These are phyloP conservation scores for Ostrea edulis DNA, from an alignment of 1,140 invertebrate genomes.

Conservation along the genomic window DNA sequence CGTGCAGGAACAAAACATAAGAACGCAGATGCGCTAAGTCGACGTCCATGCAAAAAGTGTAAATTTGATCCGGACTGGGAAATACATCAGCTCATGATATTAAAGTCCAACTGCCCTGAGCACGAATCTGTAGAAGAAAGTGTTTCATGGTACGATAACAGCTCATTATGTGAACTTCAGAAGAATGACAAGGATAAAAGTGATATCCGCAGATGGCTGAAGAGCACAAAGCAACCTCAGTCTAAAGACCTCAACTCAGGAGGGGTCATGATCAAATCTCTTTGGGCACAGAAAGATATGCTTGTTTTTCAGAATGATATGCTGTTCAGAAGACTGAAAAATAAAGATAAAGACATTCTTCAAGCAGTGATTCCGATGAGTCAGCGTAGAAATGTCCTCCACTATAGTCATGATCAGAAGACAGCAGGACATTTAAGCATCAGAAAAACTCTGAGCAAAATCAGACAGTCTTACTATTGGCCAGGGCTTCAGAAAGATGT, in stretches of 20 bases:
- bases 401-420: slow-evolving; percentile 25
- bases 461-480: slow-evolving; percentile 41
- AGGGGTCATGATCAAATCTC: not conserved
- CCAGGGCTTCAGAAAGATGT: not conserved
- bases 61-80: too few species aligned
- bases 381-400: slow-evolving; percentile 22
- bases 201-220: not conserved
- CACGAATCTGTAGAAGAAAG: too few species aligned
- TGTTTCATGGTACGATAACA: too few species aligned
- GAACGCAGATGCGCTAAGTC: too few species aligned
- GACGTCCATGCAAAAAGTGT: too few species aligned
- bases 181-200: not conserved
- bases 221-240: not conserved
- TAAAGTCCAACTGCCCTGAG: too few species aligned
- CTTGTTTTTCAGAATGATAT: too few species aligned
- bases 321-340: not conserved
- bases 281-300: not conserved
- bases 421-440: slow-evolving; percentile 27
- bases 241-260: not conserved
- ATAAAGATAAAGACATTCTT: not conserved
- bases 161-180: not conserved
- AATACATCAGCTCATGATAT: too few species aligned
- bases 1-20: too few species aligned
- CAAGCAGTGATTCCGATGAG: slow-evolving; percentile 21
- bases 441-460: slow-evolving; percentile 27